Conservation (phyloP, 2,888 invertebrate genomes). For the Agrochola litura region DNA sequence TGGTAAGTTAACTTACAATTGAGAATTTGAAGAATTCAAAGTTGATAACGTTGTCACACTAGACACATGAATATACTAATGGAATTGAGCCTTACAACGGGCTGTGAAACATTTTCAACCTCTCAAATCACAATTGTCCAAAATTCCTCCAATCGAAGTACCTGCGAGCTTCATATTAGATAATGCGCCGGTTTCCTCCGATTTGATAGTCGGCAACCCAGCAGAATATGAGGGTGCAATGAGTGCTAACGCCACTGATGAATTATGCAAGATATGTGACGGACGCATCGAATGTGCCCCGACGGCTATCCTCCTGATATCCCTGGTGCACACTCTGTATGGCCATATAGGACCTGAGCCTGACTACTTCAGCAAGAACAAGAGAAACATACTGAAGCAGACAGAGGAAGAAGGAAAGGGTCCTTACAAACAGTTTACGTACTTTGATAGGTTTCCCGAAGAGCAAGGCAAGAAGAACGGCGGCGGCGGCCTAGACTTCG, state of each 20-base stretch:
- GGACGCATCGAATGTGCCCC: slow-evolving; percentile 87
- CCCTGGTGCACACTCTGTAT: slow-evolving; percentile 85
- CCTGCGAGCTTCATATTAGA: slow-evolving; percentile 31
- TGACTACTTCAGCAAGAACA: slow-evolving; percentile 80
- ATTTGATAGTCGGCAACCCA: slow-evolving; percentile 43
- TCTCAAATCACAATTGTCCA: slow-evolving; percentile 17
- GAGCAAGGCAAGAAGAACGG: slow-evolving; percentile 47
- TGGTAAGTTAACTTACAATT: background rate
- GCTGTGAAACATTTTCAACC: slow-evolving; percentile 7
- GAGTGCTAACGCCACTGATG: slow-evolving; percentile 83
- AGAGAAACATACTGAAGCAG: slow-evolving; percentile 38
- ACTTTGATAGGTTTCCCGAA: slow-evolving; percentile 61
- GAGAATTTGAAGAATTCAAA: background rate
- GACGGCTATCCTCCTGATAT: slow-evolving; percentile 85
- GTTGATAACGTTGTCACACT: background rate
- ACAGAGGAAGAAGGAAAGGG: slow-evolving; percentile 27
- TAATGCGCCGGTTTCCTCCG: slow-evolving; percentile 44
- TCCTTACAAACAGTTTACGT: slow-evolving; percentile 55
- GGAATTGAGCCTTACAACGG: slow-evolving; percentile 36
- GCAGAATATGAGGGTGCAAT: slow-evolving; percentile 82
- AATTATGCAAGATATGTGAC: slow-evolving; percentile 86
- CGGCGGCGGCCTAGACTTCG: slow-evolving; percentile 30
- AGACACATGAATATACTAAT: slow-evolving; percentile 47
- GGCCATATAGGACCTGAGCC: slow-evolving; percentile 84
- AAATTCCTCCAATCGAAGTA: slow-evolving; percentile 53